These are phyloP conservation scores for Corythornis cristatus DNA, from an alignment of 2,113 vertebrate genomes.

Conservation along the genomic window DNA sequence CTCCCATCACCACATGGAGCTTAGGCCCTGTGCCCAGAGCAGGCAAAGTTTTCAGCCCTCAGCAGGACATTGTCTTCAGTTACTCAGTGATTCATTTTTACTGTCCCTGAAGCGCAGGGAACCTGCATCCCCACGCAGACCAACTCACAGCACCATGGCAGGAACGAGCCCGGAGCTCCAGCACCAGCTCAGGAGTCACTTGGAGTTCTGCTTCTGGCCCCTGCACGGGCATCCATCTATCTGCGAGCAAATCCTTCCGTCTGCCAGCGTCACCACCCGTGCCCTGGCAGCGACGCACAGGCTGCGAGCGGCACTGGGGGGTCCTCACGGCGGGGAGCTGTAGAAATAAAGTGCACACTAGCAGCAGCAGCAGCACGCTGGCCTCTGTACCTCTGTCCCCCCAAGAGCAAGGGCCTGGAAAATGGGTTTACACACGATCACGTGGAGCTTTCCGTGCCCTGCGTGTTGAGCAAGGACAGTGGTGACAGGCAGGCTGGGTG, in stretches of 20 bases:
- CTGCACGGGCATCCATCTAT: not conserved
- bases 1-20: fast-evolving
- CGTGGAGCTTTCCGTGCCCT: fast-evolving
- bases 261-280: not conserved
- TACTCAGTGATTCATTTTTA: fast-evolving
- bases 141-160: not conserved
- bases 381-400: not conserved
- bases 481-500: not conserved
- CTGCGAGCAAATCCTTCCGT: not conserved
- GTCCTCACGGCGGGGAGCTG: not conserved
- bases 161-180: fast-evolving
- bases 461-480: not conserved
- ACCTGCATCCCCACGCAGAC: fast-evolving
- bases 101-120: not conserved
- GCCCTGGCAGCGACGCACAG: not conserved
- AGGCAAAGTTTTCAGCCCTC: not conserved
- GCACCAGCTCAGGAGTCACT: fast-evolving
- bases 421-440: fast-evolving
- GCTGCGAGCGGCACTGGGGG: not conserved
- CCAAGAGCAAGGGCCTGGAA: fast-evolving
- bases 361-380: not conserved
- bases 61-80: fast-evolving
- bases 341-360: conserved; percentile 48
- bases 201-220: not conserved
- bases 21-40: not conserved